phyloP scores from a whole-genome alignment of 1,140 invertebrate species.

The Lysiphlebus fabarum region DNA sequence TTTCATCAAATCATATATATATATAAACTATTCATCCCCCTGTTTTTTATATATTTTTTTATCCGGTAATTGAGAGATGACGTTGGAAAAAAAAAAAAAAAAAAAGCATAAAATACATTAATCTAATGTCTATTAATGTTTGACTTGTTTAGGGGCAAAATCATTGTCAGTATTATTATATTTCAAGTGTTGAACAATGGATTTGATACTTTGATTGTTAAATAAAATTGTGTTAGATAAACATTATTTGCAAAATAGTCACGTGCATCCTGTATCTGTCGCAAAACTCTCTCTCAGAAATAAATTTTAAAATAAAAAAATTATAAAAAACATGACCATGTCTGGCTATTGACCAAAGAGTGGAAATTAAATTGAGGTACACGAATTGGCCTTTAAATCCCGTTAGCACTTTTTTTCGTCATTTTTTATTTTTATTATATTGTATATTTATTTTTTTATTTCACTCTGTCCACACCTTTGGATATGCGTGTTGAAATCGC shows the following conservation, averaged over 20 bases:
- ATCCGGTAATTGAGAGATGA: background rate
- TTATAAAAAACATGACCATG: slow-evolving; percentile 6
- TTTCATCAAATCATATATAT: too few relatives aligned
- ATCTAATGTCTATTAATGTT: slow-evolving; percentile 3
- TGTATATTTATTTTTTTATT: too few relatives aligned
- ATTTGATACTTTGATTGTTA: too few relatives aligned
- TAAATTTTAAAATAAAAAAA: slow-evolving; percentile 25
- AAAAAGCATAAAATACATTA: slow-evolving; percentile 9
- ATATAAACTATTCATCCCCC: too few relatives aligned
- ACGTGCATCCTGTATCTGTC: slow-evolving; percentile 45
- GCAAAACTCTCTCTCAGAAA: slow-evolving; percentile 38
- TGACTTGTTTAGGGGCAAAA: slow-evolving; percentile 3
- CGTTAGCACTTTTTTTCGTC: slow-evolving; percentile 44
- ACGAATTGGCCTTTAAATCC: slow-evolving; percentile 50
- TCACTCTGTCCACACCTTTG: too few relatives aligned
- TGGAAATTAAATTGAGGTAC: slow-evolving; percentile 22
- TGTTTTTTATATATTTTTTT: too few relatives aligned
- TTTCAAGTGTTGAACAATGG: too few relatives aligned
- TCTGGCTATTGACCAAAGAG: slow-evolving; percentile 9
- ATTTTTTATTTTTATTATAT: slow-evolving; percentile 12
- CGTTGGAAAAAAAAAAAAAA: slow-evolving; percentile 5
- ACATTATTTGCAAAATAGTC: slow-evolving; percentile 48
- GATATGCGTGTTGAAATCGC: slow-evolving; percentile 3
- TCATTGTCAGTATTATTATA: background rate
- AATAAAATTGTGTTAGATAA: slow-evolving; percentile 23